A percentile compares a stretch with the other conserved stretches of the same genome.
Evolutionary conservation across 2,888 invertebrate species (phyloP).

Genomic region (Plebejus anna): DNA sequence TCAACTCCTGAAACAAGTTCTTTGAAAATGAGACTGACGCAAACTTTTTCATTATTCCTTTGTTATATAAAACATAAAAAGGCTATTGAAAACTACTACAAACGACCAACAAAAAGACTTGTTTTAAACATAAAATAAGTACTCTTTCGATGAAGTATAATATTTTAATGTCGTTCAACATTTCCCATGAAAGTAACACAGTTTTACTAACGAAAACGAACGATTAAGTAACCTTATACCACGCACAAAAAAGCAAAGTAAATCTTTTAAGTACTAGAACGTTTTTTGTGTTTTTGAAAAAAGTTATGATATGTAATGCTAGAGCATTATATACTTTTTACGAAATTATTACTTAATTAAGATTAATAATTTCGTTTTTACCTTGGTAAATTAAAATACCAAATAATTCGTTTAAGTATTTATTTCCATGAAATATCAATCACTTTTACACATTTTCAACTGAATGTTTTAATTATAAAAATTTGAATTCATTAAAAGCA

Average conservation of each 20-base stretch:
- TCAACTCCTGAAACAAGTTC: background rate
- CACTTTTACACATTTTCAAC: background rate
- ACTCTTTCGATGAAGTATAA: background rate
- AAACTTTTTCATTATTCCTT: constrained; percentile 6
- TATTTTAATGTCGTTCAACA: background rate
- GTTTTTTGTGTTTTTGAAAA: too few species aligned
- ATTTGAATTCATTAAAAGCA: background rate
- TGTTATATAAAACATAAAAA: constrained; percentile 7
- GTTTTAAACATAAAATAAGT: background rate
- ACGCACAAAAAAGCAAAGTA: too few species aligned
- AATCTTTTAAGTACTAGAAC: too few species aligned
- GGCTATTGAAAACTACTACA: constrained; percentile 8
- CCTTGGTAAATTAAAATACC: too few species aligned
- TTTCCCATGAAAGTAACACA: background rate
- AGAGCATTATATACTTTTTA: too few species aligned
- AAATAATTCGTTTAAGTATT: too few species aligned
- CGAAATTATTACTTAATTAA: too few species aligned
- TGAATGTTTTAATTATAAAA: background rate
- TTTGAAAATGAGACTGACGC: background rate
- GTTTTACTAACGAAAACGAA: background rate
- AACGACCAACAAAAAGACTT: background rate
- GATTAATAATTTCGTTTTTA: too few species aligned
- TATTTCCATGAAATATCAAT: too few species aligned
- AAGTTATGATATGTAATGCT: too few species aligned
- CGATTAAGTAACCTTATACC: background rate